These are phyloP conservation scores for Tipula vernalis DNA, from an alignment of 2,888 invertebrate genomes.

Conservation along the genomic window DNA sequence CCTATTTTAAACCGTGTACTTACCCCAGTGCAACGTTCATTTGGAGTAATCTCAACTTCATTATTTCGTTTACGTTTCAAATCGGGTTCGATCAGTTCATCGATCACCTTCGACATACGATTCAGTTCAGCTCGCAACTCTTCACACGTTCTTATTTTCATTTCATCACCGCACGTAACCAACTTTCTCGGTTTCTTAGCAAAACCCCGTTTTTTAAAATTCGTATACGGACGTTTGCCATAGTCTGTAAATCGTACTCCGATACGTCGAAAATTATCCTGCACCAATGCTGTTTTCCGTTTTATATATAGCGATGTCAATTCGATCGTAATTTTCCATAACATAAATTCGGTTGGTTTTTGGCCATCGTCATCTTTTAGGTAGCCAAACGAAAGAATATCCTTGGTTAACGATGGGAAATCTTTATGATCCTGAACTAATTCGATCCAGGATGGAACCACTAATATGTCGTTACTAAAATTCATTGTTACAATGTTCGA, in stretches of 20 bases:
- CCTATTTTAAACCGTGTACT: background rate
- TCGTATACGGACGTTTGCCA: background rate
- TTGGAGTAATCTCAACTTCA: background rate
- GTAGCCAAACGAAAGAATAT: background rate
- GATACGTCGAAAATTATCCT: background rate
- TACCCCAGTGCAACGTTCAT: background rate
- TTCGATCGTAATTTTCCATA: slow-evolving; percentile 8
- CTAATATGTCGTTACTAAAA: background rate
- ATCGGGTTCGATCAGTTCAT: slow-evolving; percentile 28
- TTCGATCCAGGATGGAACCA: background rate
- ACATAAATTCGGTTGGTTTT: background rate
- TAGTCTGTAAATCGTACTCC: background rate
- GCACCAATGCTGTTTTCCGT: background rate
- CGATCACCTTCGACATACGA: slow-evolving; percentile 30
- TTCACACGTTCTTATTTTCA: slow-evolving; percentile 13
- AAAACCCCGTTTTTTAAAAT: background rate
- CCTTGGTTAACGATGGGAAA: background rate
- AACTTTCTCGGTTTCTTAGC: background rate
- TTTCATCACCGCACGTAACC: slow-evolving; percentile 10
- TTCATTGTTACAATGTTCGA: background rate
- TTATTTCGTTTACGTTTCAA: slow-evolving; percentile 15
- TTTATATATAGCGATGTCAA: background rate
- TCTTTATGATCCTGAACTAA: background rate
- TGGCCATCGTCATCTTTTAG: background rate
- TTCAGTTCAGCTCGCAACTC: slow-evolving; percentile 24